Base-by-base conservation (phyloP, 2,888 invertebrate genomes). In the Aethes cnicana region DNA sequence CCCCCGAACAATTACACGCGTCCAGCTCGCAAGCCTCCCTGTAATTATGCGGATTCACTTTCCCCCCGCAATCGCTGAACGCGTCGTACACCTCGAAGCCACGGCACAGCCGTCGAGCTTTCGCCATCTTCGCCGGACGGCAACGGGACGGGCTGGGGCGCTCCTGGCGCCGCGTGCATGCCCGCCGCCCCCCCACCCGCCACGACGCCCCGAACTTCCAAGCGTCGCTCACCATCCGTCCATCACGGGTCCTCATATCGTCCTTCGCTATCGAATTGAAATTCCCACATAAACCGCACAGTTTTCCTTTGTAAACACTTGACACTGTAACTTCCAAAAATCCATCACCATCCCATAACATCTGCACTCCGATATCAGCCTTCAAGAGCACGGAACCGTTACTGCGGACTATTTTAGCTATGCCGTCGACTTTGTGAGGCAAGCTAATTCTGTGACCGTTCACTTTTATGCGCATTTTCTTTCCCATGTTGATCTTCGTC, bases 211-310 rank as follows among this genome's bases (percentile, higher is more conserved):
- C 97, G 69, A 98, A 97, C 46, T 92, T 92, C 86, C 92, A 90
- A 16, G 84, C 75, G 62, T 96, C 95, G 35, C 90, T 90, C 53
- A 95, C 91, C 37, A 93, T 81, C 37, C 90, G 89, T 6, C 95
- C 96, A 59, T 92, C 92, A 43, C 94, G 91, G 41, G 93, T 92
- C 59, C 89, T 93, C 71, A 97, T 92, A 84, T 98, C 98, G 77
- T 98, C 98, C 60, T 95, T 92, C 2, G 94, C 93, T 56, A 95
- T 90, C 35, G 94, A 94, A 81, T 98, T 98, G 83, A 95, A 98
- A 77, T 98, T 98, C 1, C 98, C 98, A 73, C 98, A 98, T 11
- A 98, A 87, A 8, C 98, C 98, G 73, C 98, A 98, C 52, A 97
- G 79, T 66, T 93, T 93, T 50, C 91, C 92, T 77, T 93, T 95